Evolutionary conservation across 2,797 vertebrate species (phyloP).

Genomic region (Pseudomugil gertrudae): DNA sequence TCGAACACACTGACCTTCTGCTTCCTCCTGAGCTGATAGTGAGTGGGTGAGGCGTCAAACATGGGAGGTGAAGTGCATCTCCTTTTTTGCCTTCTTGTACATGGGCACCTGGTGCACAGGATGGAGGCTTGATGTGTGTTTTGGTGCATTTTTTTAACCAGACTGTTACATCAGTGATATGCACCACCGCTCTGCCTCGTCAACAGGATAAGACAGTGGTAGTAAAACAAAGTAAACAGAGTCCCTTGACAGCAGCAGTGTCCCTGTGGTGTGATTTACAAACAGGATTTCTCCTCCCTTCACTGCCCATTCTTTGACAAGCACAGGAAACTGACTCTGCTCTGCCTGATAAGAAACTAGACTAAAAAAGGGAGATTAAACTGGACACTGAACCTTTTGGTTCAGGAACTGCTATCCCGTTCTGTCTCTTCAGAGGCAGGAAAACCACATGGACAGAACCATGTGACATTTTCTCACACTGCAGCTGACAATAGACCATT

Average conservation of each 20-base stretch:
- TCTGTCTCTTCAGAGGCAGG: conserved; percentile 56
- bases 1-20: conserved; percentile 37
- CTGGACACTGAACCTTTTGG: conserved; percentile 31
- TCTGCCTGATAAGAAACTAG: conserved; percentile 70
- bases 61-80: conserved; percentile 77
- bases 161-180: conserved; percentile 47
- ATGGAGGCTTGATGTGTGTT: conserved; percentile 40
- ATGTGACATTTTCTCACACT: conserved; percentile 56
- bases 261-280: conserved; percentile 76
- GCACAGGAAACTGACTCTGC: conserved; percentile 71
- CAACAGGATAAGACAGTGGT: conserved; percentile 73
- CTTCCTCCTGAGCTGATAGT: conserved; percentile 50
- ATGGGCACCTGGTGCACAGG: conserved; percentile 51
- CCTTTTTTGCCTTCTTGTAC: conserved; percentile 50
- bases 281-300: conserved; percentile 75
- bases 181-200: conserved; percentile 53
- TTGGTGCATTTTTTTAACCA: conserved; percentile 41
- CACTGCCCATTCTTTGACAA: conserved; percentile 66
- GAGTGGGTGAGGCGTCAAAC: conserved; percentile 62
- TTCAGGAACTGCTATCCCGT: conserved; percentile 50
- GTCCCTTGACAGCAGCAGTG: conserved; percentile 58
- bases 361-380: conserved; percentile 49
- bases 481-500: conserved; percentile 41
- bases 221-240: conserved; percentile 78
- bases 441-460: conserved; percentile 34